phyloP scores from a whole-genome alignment of 2,113 vertebrate species.

The Cettia cetti region DNA sequence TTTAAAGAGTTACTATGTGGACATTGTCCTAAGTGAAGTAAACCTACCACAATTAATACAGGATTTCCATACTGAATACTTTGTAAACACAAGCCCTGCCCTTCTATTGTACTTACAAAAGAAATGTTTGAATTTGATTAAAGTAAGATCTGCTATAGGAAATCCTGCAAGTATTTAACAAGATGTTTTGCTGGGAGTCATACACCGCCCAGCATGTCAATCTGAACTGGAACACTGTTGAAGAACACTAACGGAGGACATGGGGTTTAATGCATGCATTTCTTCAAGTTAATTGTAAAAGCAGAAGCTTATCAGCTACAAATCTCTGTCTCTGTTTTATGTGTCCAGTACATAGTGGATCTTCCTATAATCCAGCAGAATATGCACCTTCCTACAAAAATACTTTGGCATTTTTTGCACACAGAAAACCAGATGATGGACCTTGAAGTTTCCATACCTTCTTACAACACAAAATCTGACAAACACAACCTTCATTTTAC shows the following conservation, averaged over 20 bases:
- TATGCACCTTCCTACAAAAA: background rate
- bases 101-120: conserved; percentile 63
- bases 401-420: background rate
- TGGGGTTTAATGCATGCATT: background rate
- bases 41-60: conserved; percentile 53
- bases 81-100: conserved; percentile 63
- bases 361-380: background rate
- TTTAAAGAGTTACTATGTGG: conserved; percentile 30
- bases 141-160: conserved; percentile 58
- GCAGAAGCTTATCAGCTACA: background rate
- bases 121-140: conserved; percentile 62
- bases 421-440: background rate
- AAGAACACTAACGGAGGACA: background rate
- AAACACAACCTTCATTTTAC: background rate
- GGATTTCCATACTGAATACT: conserved; percentile 54
- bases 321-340: background rate
- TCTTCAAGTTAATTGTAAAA: background rate
- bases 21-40: conserved; percentile 2
- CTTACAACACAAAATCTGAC: background rate
- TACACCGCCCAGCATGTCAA: rapidly evolving
- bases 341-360: background rate
- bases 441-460: background rate
- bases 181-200: conserved; percentile 41
- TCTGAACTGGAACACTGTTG: background rate
- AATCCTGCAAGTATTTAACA: conserved; percentile 58